Conservation (phyloP, 2,113 vertebrate genomes). For the Tragelaphus strepsiceros region DNA sequence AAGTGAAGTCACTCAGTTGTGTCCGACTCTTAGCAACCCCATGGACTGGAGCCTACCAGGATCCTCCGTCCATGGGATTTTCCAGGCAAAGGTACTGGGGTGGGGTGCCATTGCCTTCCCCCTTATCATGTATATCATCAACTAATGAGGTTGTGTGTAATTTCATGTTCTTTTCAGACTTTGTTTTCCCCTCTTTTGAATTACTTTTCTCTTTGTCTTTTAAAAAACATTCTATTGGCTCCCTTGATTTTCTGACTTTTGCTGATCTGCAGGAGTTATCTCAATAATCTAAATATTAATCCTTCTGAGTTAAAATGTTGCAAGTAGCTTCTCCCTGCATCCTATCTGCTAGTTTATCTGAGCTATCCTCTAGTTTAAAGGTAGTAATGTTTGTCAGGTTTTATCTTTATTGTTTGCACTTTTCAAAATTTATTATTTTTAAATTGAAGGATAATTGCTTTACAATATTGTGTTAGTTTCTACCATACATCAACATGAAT, state of each 20-base stretch:
- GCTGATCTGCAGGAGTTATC: neutral
- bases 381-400: neutral
- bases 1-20: too few species aligned
- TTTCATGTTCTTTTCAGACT: neutral
- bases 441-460: neutral
- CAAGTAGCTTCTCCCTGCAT: neutral
- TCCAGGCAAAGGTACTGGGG: too few species aligned
- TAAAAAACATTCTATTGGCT: neutral
- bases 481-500: neutral
- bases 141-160: neutral
- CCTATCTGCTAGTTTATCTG: neutral
- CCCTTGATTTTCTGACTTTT: neutral
- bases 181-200: neutral
- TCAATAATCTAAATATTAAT: conserved; percentile 11
- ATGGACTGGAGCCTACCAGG: too few species aligned
- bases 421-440: neutral
- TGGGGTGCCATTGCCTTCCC: too few species aligned
- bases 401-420: neutral
- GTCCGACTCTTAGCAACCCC: too few species aligned
- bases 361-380: neutral
- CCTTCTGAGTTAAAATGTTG: neutral
- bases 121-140: neutral
- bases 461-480: neutral
- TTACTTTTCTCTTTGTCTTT: neutral
- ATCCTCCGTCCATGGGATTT: too few species aligned